Evolutionary conservation across 2,888 invertebrate genomes (phyloP).

Genomic region (Rhagonycha fulva): DNA sequence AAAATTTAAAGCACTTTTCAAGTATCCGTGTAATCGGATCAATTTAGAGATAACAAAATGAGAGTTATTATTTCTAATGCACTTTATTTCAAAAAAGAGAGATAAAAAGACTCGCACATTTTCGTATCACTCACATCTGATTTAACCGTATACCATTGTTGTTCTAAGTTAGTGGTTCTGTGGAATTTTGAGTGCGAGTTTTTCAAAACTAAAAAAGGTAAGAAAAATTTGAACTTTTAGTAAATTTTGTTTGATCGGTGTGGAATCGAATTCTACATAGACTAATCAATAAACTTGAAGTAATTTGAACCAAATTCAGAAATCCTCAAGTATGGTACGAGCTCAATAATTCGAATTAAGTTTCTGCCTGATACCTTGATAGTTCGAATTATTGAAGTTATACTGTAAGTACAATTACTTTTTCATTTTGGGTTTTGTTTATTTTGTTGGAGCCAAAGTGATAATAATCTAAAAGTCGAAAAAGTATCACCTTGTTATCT

Average conservation of each 20-base stretch:
- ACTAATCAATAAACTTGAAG: not conserved
- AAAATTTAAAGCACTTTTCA: not conserved
- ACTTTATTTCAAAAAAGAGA: not conserved
- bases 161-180: not conserved
- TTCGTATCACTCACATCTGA: not conserved
- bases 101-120: not conserved
- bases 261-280: no score
- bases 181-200: not conserved
- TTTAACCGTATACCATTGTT: not conserved
- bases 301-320: not conserved
- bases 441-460: not conserved
- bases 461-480: not conserved
- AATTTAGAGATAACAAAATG: not conserved
- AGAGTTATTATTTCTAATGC: not conserved
- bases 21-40: not conserved
- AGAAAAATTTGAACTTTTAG: not conserved
- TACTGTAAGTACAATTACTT: no score
- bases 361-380: no score
- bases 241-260: not conserved
- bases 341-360: not conserved
- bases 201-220: not conserved
- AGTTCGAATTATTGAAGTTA: no score
- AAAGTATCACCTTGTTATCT: not conserved
- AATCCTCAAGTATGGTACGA: not conserved
- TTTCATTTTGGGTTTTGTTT: not conserved